These are phyloP conservation scores for Mayetiola destructor DNA, from an alignment of 2,888 invertebrate species.

Conservation along the genomic window DNA sequence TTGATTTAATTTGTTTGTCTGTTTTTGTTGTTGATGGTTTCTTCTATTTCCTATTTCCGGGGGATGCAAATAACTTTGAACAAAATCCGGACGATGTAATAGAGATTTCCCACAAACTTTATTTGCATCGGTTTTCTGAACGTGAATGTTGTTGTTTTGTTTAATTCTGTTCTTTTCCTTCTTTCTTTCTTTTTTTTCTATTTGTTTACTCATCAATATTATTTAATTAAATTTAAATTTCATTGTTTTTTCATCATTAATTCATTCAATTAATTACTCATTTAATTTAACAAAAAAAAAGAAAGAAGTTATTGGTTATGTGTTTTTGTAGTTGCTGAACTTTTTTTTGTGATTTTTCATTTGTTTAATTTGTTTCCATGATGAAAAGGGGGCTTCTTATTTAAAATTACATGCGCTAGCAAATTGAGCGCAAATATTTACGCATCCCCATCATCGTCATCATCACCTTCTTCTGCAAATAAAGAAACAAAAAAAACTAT, in stretches of 20 bases:
- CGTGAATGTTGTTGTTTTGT: no score
- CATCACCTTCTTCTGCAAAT: neutral
- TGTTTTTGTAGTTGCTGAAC: slow-evolving; percentile 2
- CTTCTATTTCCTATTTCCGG: no score
- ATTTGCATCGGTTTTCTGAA: no score
- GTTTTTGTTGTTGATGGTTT: no score
- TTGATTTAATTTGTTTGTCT: no score
- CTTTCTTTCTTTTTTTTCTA: no score
- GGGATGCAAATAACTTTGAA: no score
- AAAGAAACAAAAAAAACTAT: neutral
- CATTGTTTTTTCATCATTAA: neutral
- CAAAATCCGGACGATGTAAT: no score
- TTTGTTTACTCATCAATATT: neutral
- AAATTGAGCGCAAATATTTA: neutral
- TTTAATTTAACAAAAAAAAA: slow-evolving; percentile 12
- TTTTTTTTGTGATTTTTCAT: slow-evolving; percentile 9
- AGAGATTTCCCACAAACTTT: no score
- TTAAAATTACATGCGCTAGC: slow-evolving; percentile 1
- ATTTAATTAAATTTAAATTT: slow-evolving; percentile 9
- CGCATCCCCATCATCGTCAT: slow-evolving; percentile 3
- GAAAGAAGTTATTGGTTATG: slow-evolving; percentile 8
- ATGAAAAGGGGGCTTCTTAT: neutral
- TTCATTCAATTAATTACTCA: neutral
- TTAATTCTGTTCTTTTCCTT: no score
- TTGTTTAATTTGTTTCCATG: neutral